A percentile compares a stretch with the other conserved stretches of the same genome.
phyloP scores from a whole-genome alignment of 2,888 invertebrate genomes.

The Gastracanthus pulcherrimus region DNA sequence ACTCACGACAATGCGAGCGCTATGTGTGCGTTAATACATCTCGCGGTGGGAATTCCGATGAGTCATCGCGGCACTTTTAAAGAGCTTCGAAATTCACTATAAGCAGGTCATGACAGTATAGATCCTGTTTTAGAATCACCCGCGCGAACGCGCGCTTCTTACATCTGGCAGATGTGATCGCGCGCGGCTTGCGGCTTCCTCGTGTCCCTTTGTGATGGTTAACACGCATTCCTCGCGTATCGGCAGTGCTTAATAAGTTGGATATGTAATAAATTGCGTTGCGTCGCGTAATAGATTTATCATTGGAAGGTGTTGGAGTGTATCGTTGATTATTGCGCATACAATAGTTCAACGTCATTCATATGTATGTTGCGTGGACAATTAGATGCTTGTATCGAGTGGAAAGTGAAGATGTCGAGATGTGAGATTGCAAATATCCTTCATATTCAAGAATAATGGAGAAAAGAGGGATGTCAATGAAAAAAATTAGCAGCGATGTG shows the following conservation, averaged over 20 bases:
- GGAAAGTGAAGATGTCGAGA: too few species aligned
- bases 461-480: too few species aligned
- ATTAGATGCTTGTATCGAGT: background rate
- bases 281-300: slow-evolving; percentile 1
- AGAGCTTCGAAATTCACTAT: slow-evolving; percentile 8
- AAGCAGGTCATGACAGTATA: slow-evolving; percentile 15
- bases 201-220: background rate
- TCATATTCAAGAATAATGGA: too few species aligned
- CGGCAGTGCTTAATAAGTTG: background rate
- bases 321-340: background rate
- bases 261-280: slow-evolving; percentile 7
- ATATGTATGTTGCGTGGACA: background rate
- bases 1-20: background rate
- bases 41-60: slow-evolving; percentile 39
- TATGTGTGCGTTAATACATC: background rate
- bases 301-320: too few species aligned
- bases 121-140: slow-evolving; percentile 24
- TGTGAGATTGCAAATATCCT: too few species aligned
- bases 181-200: background rate
- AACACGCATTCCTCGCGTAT: too few species aligned
- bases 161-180: too few species aligned
- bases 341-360: background rate
- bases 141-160: background rate
- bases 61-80: slow-evolving; percentile 26
- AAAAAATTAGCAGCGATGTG: too few species aligned